These are phyloP conservation scores for Candoia aspera DNA, from an alignment of 2,113 vertebrate genomes.

Conservation along the genomic window DNA sequence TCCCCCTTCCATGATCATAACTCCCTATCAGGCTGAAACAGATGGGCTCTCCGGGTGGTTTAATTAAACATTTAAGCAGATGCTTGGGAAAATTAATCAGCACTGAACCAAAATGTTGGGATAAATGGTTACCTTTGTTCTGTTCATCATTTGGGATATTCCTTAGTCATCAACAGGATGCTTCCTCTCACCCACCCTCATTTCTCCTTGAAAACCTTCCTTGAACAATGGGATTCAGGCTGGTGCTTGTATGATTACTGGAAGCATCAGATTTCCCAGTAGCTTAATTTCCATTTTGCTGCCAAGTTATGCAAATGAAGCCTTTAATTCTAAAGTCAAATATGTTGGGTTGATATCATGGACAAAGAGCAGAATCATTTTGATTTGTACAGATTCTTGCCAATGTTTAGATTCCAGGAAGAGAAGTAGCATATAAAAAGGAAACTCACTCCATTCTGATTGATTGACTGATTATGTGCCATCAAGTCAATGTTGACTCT, in stretches of 20 bases:
- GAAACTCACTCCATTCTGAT: background rate
- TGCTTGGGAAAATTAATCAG: slow-evolving; percentile 69
- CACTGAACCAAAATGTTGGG: slow-evolving; percentile 65
- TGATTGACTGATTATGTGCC: background rate
- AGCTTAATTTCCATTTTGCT: slow-evolving; percentile 36
- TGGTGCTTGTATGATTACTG: slow-evolving; percentile 43
- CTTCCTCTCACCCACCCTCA: background rate
- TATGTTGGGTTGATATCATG: background rate
- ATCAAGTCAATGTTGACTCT: no score
- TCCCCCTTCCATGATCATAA: slow-evolving; percentile 43
- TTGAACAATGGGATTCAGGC: slow-evolving; percentile 2
- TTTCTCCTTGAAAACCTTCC: slow-evolving; percentile 44
- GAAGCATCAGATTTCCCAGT: slow-evolving; percentile 13
- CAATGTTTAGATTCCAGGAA: background rate
- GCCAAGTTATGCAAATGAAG: slow-evolving; percentile 32
- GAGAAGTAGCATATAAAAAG: no score
- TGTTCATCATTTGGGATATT: slow-evolving; percentile 58
- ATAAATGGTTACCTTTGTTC: slow-evolving; percentile 72
- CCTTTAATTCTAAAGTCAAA: background rate
- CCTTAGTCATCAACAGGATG: slow-evolving; percentile 52
- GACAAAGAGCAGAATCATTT: background rate
- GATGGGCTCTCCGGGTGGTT: slow-evolving; percentile 68
- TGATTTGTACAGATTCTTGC: background rate
- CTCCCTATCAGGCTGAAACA: slow-evolving; percentile 68
- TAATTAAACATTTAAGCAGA: slow-evolving; percentile 74